Conservation (phyloP, 2,797 vertebrate genomes). For the Miichthys miiuy region DNA sequence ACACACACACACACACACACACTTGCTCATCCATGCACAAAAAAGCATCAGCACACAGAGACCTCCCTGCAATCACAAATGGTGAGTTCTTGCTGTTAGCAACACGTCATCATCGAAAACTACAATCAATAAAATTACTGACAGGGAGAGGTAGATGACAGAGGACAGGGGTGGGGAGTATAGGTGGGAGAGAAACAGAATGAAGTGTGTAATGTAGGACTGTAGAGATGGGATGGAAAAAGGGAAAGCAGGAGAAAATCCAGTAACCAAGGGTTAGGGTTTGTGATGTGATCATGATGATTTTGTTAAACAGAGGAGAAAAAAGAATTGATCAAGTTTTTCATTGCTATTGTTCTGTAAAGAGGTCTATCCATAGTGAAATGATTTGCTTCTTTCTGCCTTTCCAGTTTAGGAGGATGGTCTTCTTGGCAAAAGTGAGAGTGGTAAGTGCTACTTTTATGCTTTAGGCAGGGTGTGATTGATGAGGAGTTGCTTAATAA, state of each 20-base stretch:
- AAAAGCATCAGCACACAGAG: constrained; percentile 11
- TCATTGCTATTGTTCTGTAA: no score
- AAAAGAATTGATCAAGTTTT: no score
- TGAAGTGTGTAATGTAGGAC: constrained; percentile 1
- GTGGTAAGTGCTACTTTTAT: no score
- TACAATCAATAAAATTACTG: constrained; percentile 46
- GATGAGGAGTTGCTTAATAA: no score
- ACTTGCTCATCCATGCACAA: constrained; percentile 4
- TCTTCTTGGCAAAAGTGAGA: no score
- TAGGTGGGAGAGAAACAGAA: constrained; percentile 19
- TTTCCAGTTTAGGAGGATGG: no score
- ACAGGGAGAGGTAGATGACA: constrained; percentile 24
- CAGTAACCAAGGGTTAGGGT: no score
- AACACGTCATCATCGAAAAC: constrained; percentile 11
- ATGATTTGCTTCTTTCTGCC: no score
- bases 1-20: constrained; percentile 4
- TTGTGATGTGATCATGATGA: no score
- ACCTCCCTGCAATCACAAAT: constrained; percentile 1
- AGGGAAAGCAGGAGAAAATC: neutral
- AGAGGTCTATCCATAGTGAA: no score
- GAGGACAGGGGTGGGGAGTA: constrained; percentile 18
- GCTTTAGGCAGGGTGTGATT: no score
- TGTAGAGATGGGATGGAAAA: neutral
- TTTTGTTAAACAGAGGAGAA: no score
- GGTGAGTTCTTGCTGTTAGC: constrained; percentile 16